Conservation (phyloP, 2,888 invertebrate genomes). For the Chrysomela aeneicollis region DNA sequence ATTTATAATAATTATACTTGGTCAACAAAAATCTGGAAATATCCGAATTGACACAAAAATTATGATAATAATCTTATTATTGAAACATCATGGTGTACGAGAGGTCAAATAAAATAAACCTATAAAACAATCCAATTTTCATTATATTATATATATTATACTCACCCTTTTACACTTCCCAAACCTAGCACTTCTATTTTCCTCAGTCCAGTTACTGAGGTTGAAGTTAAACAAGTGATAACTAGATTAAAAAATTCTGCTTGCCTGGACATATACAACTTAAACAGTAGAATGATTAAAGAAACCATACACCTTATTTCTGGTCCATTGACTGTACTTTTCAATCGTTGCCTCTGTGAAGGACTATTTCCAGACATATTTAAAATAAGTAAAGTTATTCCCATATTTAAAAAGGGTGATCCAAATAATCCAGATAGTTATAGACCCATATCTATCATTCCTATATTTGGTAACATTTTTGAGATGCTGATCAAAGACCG, state of each 20-base stretch:
- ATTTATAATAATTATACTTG: too few relatives aligned
- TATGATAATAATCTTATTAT: too few relatives aligned
- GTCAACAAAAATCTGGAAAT: too few relatives aligned
- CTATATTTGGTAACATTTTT: background rate
- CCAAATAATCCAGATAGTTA: background rate
- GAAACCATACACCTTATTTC: conserved; percentile 1
- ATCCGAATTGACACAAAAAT: too few relatives aligned
- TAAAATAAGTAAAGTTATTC: too few relatives aligned
- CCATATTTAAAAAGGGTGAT: background rate
- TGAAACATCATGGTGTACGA: too few relatives aligned
- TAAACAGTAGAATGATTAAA: conserved; percentile 3
- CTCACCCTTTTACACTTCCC: too few relatives aligned
- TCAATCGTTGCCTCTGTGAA: conserved; percentile 13
- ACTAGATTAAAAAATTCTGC: background rate
- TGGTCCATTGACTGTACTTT: conserved; percentile 8
- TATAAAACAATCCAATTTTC: too few relatives aligned
- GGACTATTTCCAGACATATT: conserved; percentile 1
- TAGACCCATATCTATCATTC: conserved; percentile 6
- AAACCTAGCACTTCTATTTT: conserved; percentile 11
- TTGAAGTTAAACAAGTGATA: background rate
- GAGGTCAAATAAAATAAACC: too few relatives aligned
- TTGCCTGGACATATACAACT: conserved; percentile 2
- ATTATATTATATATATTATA: too few relatives aligned
- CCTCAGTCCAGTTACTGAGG: conserved; percentile 9
- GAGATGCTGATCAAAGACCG: too few relatives aligned